Evolutionary conservation across 2,113 vertebrate species (phyloP), one percentile per base, ranked within the genome.

Genomic region (Salvelinus namaycush): DNA sequence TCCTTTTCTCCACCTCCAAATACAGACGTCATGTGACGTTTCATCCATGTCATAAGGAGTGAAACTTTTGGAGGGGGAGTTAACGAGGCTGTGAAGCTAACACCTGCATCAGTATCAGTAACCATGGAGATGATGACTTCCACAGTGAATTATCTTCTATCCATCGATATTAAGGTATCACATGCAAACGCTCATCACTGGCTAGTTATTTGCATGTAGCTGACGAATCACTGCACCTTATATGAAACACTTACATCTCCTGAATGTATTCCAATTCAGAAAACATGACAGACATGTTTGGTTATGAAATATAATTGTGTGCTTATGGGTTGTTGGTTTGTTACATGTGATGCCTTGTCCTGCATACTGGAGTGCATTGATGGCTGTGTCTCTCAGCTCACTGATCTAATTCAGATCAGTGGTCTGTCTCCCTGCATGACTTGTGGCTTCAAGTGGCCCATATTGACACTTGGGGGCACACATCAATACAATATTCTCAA

Each of bases 101-200:
- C 60, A 82, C 27, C 73, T 74, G 75, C 64, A 72, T 69, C 67
- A 44, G 66, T 44, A 76, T 16, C 75, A 68, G 59, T 85, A 68
- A 76, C 75, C 57, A 76, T 70, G 68, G 75, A 51, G 68, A 76
- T 65, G 54, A 39, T 39, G 51, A 20, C 27, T n/a, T 49, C 1
- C 13, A 24, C 29, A 70, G 5, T 31, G 54, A 31, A 68, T 54
- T 20, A 70, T 68, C n/a, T 16, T 68, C 24, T 49, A n/a, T 39
- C 34, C 31, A 29, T 67, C 27, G 27, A 26, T 39, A 39, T 69
- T 44, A 39, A 29, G 34, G 34, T 69, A 7, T 39, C 68, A 48
- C 54, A 57, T 18, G 20, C 14, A 57, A 14, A 57, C 18, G 6
- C 14, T 57, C 39, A 57, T 57, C 54, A 57, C 54, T 5, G 20